A percentile compares a stretch with the other conserved stretches of the same genome.
phyloP scores from a whole-genome alignment of 2,797 vertebrate species.

The Scolopax rusticola region DNA sequence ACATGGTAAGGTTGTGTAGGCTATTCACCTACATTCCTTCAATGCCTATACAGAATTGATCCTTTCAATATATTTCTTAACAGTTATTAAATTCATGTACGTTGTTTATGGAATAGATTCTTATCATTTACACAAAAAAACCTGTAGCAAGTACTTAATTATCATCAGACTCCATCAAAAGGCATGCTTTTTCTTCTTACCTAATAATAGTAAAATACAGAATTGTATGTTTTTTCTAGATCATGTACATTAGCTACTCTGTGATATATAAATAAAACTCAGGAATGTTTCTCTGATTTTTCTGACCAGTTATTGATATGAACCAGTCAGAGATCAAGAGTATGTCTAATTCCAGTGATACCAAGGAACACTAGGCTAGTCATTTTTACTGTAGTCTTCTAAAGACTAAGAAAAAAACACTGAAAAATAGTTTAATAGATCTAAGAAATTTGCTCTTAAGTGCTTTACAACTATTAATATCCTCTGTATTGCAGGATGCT shows the following conservation, averaged over 20 bases:
- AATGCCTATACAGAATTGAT: background rate
- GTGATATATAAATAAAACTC: background rate
- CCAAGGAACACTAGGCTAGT: background rate
- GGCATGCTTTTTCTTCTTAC: background rate
- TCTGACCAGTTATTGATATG: background rate
- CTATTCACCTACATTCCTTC: background rate
- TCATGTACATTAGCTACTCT: background rate
- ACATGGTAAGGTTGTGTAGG: background rate
- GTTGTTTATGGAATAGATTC: background rate
- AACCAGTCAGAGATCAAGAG: background rate
- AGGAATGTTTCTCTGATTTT: background rate
- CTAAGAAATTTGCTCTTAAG: background rate
- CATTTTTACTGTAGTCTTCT: background rate
- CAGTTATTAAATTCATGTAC: background rate
- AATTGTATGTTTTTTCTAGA: background rate
- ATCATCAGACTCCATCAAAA: background rate
- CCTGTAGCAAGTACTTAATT: background rate
- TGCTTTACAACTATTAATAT: background rate
- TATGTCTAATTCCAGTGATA: background rate
- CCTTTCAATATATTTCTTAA: background rate
- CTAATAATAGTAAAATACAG: background rate
- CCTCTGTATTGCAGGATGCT: slow-evolving; percentile 75
- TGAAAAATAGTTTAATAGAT: background rate
- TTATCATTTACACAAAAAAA: background rate
- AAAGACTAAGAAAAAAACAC: background rate